Base-by-base conservation (phyloP, 1,140 invertebrate genomes). In the Zaprionus davidi region DNA sequence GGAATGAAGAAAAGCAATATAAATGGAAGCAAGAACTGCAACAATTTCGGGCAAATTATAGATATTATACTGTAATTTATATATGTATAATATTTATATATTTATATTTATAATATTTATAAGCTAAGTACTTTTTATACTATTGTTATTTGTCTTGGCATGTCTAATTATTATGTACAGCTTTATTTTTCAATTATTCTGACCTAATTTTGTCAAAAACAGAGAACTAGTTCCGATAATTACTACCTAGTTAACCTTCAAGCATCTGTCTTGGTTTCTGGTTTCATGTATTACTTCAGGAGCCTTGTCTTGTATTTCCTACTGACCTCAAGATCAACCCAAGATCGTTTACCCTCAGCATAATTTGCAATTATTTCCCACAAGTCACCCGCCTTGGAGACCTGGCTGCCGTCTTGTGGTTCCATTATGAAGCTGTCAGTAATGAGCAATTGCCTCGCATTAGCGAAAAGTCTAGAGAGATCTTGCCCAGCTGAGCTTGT, bases 321-420 rank as follows among this genome's bases (percentile, higher is more conserved):
- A 44, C 1, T 24, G 7, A 34, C 41, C 41, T 64, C 59, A 75
- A 75, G 59, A 44, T 64, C 67, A 53, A 9, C 17, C 31, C 7
- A n/a, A 59, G 53, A 53, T 44, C 38, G 26, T 57, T 74, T 57
- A 70, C 66, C 71, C 58, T 62, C 11, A 26, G 31, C 36, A 46
- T n/a, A 34, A 22, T 28, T 22, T 15, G 11, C 44, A 70, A 70
- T 51, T 24, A 62, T n/a, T 44, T 28, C 24, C 22, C 2, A 31
- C 60, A 12, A 34, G 31, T 34, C 31, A 34, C 7, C 31, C 56
- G 49, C 57, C 62, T 58, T 63, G 51, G 41, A 41, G 13, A 57
- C 13, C 55, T 41, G 17, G 36, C 15, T 41, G 26, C 57, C 31
- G 26, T 22, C 5, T 11, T 64, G 51, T 55, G 51, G 13, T 46